Evolutionary conservation across 2,113 vertebrate species (phyloP).

Genomic region (Periophthalmus modestus): DNA sequence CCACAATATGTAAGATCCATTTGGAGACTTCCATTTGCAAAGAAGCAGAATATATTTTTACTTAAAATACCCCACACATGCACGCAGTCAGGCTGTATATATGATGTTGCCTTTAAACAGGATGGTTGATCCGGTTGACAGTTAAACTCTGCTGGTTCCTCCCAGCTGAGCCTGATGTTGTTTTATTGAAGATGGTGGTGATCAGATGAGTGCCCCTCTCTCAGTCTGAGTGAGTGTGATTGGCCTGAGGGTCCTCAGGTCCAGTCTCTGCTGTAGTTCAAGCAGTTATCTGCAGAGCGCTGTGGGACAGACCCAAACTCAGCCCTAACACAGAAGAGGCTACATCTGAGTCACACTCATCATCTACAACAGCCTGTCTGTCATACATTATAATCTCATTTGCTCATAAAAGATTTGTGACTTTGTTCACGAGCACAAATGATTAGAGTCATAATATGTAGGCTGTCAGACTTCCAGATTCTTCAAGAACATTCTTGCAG

Average conservation of each 20-base stretch:
- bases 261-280: slow-evolving; percentile 30
- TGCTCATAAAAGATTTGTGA: slow-evolving; percentile 11
- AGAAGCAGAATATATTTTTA: no score
- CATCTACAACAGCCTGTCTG: background rate
- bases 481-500: background rate
- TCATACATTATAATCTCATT: slow-evolving; percentile 5
- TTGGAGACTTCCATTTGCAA: no score
- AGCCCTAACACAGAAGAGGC: slow-evolving; percentile 13
- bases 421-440: slow-evolving; percentile 15
- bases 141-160: background rate
- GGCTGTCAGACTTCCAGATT: background rate
- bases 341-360: background rate
- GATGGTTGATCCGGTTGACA: background rate
- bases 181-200: slow-evolving; percentile 14
- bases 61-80: background rate
- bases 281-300: slow-evolving; percentile 31
- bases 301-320: slow-evolving; percentile 22
- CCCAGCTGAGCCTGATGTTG: background rate
- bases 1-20: no score
- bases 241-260: slow-evolving; percentile 40
- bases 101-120: background rate
- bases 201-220: slow-evolving; percentile 8
- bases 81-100: background rate
- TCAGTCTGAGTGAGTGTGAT: slow-evolving; percentile 42
- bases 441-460: slow-evolving; percentile 14